Evolutionary conservation across 2,113 vertebrate genomes (phyloP).

Genomic region (Chloropsis hardwickii): DNA sequence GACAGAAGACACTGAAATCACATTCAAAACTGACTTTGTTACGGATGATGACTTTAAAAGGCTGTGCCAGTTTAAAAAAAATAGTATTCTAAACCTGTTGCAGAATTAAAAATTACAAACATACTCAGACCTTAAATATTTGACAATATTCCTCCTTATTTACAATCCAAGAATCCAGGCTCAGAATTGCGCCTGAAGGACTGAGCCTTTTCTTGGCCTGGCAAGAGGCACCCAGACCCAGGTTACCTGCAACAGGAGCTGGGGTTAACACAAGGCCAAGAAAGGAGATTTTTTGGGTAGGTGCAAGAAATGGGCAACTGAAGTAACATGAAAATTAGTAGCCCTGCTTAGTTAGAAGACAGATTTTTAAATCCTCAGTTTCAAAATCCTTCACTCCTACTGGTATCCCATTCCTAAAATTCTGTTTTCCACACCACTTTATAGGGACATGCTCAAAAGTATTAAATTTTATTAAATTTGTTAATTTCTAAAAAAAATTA

Average conservation of each 20-base stretch:
- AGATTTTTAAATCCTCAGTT: background rate
- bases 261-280: background rate
- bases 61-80: background rate
- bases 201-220: background rate
- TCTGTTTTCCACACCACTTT: background rate
- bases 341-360: background rate
- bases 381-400: background rate
- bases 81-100: background rate
- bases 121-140: background rate
- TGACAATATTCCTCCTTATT: background rate
- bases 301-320: background rate
- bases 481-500: background rate
- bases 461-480: background rate
- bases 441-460: background rate
- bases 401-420: background rate
- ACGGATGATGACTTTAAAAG: background rate
- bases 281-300: background rate
- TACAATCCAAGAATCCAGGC: background rate
- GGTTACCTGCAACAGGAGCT: background rate
- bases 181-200: background rate
- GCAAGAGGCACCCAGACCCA: background rate
- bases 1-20: background rate
- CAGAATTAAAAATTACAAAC: background rate
- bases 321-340: background rate
- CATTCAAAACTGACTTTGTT: background rate